Conservation (phyloP, 2,113 vertebrate genomes). For the Felis chaus region DNA sequence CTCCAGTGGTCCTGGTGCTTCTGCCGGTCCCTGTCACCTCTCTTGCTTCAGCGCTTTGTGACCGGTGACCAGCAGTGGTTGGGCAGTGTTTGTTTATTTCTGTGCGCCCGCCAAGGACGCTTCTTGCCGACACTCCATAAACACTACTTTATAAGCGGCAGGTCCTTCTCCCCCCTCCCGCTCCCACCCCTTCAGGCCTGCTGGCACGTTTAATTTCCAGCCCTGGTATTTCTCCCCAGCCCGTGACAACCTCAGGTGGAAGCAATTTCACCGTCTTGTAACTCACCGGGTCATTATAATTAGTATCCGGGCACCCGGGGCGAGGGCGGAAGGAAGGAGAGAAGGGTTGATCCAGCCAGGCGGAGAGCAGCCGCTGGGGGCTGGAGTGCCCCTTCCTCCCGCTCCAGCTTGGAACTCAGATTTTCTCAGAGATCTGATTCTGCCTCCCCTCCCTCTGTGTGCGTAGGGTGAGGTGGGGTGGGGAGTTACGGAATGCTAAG, state of each 20-base stretch:
- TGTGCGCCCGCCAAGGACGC: neutral
- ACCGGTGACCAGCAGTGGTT: neutral
- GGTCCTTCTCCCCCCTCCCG: slow-evolving; percentile 31
- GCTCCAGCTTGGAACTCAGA: neutral
- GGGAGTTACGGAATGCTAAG: neutral
- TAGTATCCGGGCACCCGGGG: slow-evolving; percentile 74
- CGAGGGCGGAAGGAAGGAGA: slow-evolving; percentile 63
- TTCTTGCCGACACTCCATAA: slow-evolving; percentile 59
- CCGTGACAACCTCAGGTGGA: slow-evolving; percentile 77
- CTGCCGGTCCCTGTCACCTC: neutral
- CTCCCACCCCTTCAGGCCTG: slow-evolving; percentile 70
- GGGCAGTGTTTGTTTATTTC: neutral
- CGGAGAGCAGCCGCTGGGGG: slow-evolving; percentile 21
- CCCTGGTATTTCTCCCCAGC: slow-evolving; percentile 72
- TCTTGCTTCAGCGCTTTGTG: neutral
- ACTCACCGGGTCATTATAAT: slow-evolving; percentile 79
- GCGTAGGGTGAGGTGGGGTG: neutral
- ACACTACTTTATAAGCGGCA: slow-evolving; percentile 70
- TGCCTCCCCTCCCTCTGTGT: neutral
- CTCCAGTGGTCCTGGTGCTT: neutral
- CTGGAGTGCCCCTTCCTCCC: neutral
- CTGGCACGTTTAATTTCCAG: slow-evolving; percentile 79
- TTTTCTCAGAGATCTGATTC: neutral
- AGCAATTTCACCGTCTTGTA: slow-evolving; percentile 81
- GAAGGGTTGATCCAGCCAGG: slow-evolving; percentile 64